Evolutionary conservation across 2,888 invertebrate species (phyloP).

Genomic region (Phasia obesa): DNA sequence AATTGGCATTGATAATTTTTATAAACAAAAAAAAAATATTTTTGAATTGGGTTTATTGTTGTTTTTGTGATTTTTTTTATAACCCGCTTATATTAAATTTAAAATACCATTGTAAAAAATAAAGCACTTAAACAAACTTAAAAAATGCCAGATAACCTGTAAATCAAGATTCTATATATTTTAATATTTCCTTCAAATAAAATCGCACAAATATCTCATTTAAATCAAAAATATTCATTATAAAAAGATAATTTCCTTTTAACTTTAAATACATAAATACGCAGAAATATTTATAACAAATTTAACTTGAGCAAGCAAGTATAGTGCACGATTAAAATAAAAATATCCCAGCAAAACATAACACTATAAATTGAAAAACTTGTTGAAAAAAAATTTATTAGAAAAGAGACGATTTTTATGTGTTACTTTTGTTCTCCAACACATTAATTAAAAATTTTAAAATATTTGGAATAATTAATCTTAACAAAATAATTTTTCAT

Average conservation of each 20-base stretch:
- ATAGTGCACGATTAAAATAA: constrained; percentile 14
- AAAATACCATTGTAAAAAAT: constrained; percentile 17
- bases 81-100: background rate
- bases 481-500: too few relatives aligned
- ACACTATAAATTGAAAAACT: background rate
- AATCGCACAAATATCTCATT: constrained; percentile 56
- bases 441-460: too few relatives aligned
- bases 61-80: background rate
- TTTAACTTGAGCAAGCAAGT: constrained; percentile 11
- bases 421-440: too few relatives aligned
- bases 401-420: too few relatives aligned
- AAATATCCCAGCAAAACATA: constrained; percentile 40
- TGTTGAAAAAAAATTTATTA: background rate
- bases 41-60: background rate
- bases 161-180: constrained; percentile 40
- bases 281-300: constrained; percentile 7
- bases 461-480: too few relatives aligned
- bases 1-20: too few relatives aligned
- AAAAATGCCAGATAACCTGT: constrained; percentile 38
- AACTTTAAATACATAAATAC: constrained; percentile 36
- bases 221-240: constrained; percentile 50
- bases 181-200: constrained; percentile 44
- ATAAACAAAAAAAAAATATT: background rate
- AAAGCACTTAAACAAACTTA: background rate
- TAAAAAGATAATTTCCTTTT: constrained; percentile 51